These are phyloP conservation scores for Chrysodeixis includens DNA, from an alignment of 2,888 invertebrate species.

Conservation along the genomic window DNA sequence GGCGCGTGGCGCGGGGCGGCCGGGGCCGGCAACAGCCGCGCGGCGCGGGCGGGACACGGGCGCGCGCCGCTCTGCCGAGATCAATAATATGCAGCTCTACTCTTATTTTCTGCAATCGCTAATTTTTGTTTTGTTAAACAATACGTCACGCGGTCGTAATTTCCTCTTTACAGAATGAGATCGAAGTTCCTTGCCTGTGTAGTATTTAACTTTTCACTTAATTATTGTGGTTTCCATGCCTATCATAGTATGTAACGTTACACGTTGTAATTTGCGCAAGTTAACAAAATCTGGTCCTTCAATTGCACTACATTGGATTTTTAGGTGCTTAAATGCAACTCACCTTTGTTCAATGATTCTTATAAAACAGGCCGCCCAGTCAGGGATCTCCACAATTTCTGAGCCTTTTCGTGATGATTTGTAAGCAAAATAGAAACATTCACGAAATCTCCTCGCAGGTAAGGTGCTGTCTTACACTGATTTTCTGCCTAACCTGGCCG, in stretches of 20 bases:
- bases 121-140: slow-evolving; percentile 12
- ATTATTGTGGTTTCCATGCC: background rate
- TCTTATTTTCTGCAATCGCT: slow-evolving; percentile 51
- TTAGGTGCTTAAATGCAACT: too few species aligned
- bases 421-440: too few species aligned
- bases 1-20: slow-evolving; percentile 59
- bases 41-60: slow-evolving; percentile 15
- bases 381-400: too few species aligned
- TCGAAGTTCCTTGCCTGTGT: background rate
- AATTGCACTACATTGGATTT: too few species aligned
- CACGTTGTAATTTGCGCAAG: too few species aligned
- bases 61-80: slow-evolving; percentile 57
- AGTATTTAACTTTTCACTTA: background rate
- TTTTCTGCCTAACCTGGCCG: too few species aligned
- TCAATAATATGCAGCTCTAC: slow-evolving; percentile 57
- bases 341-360: too few species aligned
- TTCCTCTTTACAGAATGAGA: background rate
- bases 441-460: too few species aligned
- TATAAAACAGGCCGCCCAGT: too few species aligned
- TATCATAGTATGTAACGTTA: background rate
- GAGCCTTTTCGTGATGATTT: too few species aligned
- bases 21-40: slow-evolving; percentile 53
- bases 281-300: too few species aligned
- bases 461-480: too few species aligned
- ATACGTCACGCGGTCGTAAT: slow-evolving; percentile 17